These are phyloP conservation scores for Sinhomidia bicolor DNA, from an alignment of 2,888 invertebrate species.

Conservation along the genomic window DNA sequence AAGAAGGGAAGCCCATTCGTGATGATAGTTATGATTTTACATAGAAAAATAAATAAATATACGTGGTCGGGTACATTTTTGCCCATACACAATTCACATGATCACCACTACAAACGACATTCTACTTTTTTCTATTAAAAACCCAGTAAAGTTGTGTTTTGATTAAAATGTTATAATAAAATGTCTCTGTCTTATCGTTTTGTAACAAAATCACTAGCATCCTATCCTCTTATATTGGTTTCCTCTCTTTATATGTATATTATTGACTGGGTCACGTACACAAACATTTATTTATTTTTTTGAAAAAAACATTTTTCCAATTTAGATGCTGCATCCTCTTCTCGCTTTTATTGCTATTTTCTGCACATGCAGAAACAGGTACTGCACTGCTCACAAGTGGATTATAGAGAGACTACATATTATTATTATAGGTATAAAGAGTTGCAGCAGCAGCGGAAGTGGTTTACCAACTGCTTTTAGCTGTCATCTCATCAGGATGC, in stretches of 20 bases:
- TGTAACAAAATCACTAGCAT: background rate
- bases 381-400: too few species aligned
- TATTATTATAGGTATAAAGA: background rate
- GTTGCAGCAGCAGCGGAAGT: constrained; percentile 10
- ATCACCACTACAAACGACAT: too few species aligned
- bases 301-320: background rate
- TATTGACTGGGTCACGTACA: constrained; percentile 69
- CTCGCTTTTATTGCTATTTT: background rate
- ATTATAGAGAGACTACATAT: too few species aligned
- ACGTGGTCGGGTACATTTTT: too few species aligned
- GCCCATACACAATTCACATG: too few species aligned
- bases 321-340: constrained; percentile 1
- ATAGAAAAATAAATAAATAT: too few species aligned
- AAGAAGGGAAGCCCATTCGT: background rate
- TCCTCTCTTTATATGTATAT: too few species aligned
- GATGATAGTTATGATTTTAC: too few species aligned
- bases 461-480: background rate
- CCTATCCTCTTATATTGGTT: background rate
- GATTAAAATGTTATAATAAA: too few species aligned
- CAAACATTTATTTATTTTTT: constrained; percentile 5
- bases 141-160: too few species aligned
- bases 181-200: background rate
- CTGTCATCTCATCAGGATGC: background rate
- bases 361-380: background rate
- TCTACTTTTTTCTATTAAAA: too few species aligned